A percentile compares a stretch with the other conserved stretches of the same genome.
These are phyloP conservation scores for Pissodes strobi DNA, from an alignment of 1,140 invertebrate genomes.

Conservation along the genomic window DNA sequence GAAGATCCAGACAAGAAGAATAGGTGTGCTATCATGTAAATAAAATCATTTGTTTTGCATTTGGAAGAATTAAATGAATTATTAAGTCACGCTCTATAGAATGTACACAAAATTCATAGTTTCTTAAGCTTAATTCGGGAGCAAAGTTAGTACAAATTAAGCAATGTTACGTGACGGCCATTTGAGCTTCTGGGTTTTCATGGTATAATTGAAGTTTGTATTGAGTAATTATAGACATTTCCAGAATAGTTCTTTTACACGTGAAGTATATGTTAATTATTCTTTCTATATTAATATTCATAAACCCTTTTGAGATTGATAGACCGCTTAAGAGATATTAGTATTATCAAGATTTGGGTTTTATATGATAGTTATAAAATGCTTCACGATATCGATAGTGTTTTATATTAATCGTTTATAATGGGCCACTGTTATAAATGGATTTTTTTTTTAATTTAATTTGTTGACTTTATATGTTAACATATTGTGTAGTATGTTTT, in stretches of 20 bases:
- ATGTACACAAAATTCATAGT: too few relatives aligned
- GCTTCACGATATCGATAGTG: too few relatives aligned
- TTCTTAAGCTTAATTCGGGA: too few relatives aligned
- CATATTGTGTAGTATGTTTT: too few relatives aligned
- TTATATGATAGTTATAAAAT: neutral
- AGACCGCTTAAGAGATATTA: neutral
- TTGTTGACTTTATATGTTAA: too few relatives aligned
- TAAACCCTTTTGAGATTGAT: neutral
- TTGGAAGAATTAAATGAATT: neutral
- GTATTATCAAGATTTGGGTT: neutral
- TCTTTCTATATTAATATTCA: too few relatives aligned
- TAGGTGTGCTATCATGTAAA: slow-evolving; percentile 49
- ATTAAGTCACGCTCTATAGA: too few relatives aligned
- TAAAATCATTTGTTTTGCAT: neutral
- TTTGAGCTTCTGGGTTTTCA: neutral
- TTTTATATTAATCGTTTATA: too few relatives aligned
- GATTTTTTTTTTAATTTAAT: neutral
- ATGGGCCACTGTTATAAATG: neutral
- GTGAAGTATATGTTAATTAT: too few relatives aligned
- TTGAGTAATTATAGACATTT: too few relatives aligned
- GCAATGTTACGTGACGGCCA: slow-evolving; percentile 2
- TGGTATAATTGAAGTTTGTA: neutral
- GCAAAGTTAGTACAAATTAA: neutral
- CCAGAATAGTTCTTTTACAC: too few relatives aligned
- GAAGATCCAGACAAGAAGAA: slow-evolving; percentile 39